Evolutionary conservation across 2,888 invertebrate genomes (phyloP), one percentile per base, ranked within the genome.

Genomic region (Scelioninae gen. 2): DNA sequence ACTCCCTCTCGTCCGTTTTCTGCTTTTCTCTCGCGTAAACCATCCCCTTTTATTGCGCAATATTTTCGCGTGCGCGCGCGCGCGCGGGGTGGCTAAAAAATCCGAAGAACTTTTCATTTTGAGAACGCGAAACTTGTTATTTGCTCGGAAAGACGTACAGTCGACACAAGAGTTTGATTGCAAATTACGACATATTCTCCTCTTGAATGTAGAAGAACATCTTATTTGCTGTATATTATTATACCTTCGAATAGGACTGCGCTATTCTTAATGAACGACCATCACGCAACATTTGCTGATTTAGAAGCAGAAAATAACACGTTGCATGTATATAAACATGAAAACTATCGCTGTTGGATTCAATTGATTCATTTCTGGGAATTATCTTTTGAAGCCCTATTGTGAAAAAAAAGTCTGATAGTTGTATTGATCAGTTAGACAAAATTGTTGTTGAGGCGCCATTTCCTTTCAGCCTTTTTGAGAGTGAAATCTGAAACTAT

Each of bases 81-180:
- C n/a, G n/a, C n/a, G n/a, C n/a, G n/a, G n/a, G 39, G 57, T 37
- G 37, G 61, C 15, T 16, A 64, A 69, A 50, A 63, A 74, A 64
- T 60, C 63, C 52, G 28, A 67, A 63, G 58, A 68, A 79, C 79
- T 80, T 80, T 79, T 80, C 76, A 79, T 78, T 79, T 78, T 75
- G 68, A 78, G 75, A 74, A 75, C 52, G 53, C 35, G 71, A 68
- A 77, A 79, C 78, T 78, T 78, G 81, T 78, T 78, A 79, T 81
- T 80, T 78, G 73, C 74, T 18, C 61, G 60, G 41, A 43, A 50
- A 64, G 71, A 76, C 61, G 57, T 55, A 69, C 65, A 72, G 65
- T 71, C 55, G 31, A 48, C 55, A 22, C 13, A 39, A 43, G 52
- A 69, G 69, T 76, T 77, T 74, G 77, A 77, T 75, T 73, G 79